Percentiles rank a stretch among this genome's conserved stretches.
Conservation (phyloP, 2,113 vertebrate species). For the Sisor rabdophorus region DNA sequence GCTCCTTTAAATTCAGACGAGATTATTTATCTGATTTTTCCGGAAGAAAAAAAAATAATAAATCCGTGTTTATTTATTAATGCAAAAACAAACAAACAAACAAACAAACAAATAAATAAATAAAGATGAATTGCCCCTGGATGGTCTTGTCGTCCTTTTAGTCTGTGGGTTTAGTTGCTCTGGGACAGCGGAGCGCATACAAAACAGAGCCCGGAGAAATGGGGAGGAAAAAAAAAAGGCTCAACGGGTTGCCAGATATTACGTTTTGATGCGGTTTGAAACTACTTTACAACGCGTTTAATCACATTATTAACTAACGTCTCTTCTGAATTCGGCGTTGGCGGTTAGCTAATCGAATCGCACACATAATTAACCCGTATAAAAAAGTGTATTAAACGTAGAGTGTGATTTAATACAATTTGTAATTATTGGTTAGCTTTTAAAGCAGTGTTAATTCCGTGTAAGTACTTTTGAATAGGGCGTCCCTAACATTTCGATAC, state of each 20-base stretch:
- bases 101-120: not conserved
- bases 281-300: not conserved
- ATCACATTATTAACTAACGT: too few relatives aligned
- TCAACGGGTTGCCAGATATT: not conserved
- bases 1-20: not conserved
- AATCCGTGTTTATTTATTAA: not conserved
- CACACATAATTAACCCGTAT: not conserved
- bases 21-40: not conserved
- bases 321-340: too few relatives aligned
- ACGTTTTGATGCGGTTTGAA: accelerated
- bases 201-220: constrained; percentile 9
- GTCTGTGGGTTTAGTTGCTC: too few relatives aligned
- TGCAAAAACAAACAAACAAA: not conserved
- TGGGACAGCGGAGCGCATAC: constrained; percentile 27
- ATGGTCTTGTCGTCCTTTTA: not conserved
- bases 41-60: constrained; percentile 6
- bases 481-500: not conserved
- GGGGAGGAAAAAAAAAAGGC: not conserved
- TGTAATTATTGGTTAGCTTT: not conserved
- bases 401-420: not conserved
- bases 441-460: not conserved
- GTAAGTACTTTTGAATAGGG: not conserved
- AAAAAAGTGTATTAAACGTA: not conserved
- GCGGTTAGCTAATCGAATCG: not conserved
- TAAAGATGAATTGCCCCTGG: not conserved